Evolutionary conservation across 2,113 vertebrate species (phyloP).

Genomic region (Callipepla californica): DNA sequence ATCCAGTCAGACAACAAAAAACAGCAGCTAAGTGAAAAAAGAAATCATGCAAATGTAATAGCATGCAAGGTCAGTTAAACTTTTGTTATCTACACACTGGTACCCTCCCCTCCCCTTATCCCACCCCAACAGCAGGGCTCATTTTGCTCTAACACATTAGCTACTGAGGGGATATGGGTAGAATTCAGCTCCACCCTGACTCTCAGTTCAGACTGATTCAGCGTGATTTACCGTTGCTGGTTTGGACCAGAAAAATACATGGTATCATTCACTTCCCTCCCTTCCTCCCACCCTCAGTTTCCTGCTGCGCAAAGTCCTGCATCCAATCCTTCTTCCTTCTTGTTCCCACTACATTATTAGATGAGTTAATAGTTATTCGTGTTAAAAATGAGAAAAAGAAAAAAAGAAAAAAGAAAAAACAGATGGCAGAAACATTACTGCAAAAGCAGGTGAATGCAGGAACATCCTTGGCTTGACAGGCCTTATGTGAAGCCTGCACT

Average conservation of each 20-base stretch:
- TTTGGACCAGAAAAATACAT: background rate
- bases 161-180: background rate
- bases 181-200: background rate
- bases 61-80: conserved; percentile 55
- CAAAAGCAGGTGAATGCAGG: conserved; percentile 88
- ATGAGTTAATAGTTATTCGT: conserved; percentile 80
- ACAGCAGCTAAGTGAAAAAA: background rate
- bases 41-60: conserved; percentile 25
- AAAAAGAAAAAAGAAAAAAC: conserved; percentile 61
- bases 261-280: background rate
- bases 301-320: conserved; percentile 21
- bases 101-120: background rate
- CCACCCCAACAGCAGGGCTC: background rate
- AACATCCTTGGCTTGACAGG: conserved; percentile 87
- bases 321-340: conserved; percentile 55
- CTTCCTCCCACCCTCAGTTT: background rate
- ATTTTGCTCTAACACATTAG: background rate
- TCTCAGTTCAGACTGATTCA: conserved; percentile 13
- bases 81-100: conserved; percentile 18
- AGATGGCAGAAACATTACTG: conserved; percentile 85
- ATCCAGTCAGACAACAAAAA: background rate
- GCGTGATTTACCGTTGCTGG: conserved; percentile 21
- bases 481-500: conserved; percentile 92
- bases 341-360: conserved; percentile 69
- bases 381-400: conserved; percentile 57